Evolutionary conservation across 2,888 invertebrate species (phyloP).

Genomic region (Hirtodrosophila alboralis): DNA sequence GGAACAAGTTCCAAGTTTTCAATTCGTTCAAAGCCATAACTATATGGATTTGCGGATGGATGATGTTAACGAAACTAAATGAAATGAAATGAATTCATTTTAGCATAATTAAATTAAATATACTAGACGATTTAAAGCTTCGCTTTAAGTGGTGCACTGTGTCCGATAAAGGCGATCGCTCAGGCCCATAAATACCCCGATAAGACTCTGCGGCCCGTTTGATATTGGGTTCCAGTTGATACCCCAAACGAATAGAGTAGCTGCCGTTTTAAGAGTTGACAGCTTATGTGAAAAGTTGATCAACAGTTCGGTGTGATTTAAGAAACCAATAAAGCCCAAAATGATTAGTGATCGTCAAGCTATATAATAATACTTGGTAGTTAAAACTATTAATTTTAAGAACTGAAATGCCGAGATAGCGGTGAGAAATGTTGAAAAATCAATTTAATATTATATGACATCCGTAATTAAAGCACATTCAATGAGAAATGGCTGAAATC

Average conservation of each 20-base stretch:
- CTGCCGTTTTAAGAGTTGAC: conserved; percentile 23
- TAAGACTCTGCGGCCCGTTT: conserved; percentile 75
- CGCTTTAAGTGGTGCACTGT: conserved; percentile 62
- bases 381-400: conserved; percentile 4
- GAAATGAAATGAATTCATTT: conserved; percentile 66
- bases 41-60: conserved; percentile 73
- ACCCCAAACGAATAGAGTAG: conserved; percentile 8
- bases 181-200: conserved; percentile 74
- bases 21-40: conserved; percentile 75
- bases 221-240: conserved; percentile 41
- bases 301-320: neutral
- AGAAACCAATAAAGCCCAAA: conserved; percentile 8
- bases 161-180: conserved; percentile 56
- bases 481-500: no score
- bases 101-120: conserved; percentile 77
- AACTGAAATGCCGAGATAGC: conserved; percentile 1
- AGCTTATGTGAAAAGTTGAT: conserved; percentile 16
- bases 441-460: neutral
- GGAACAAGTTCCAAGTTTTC: conserved; percentile 34
- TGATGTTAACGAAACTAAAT: conserved; percentile 49
- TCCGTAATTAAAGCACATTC: neutral
- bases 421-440: neutral
- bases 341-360: conserved; percentile 13
- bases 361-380: conserved; percentile 11
- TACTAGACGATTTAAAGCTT: conserved; percentile 39